Evolutionary conservation across 2,797 vertebrate species (phyloP).

Genomic region (Onychomys arenicola): DNA sequence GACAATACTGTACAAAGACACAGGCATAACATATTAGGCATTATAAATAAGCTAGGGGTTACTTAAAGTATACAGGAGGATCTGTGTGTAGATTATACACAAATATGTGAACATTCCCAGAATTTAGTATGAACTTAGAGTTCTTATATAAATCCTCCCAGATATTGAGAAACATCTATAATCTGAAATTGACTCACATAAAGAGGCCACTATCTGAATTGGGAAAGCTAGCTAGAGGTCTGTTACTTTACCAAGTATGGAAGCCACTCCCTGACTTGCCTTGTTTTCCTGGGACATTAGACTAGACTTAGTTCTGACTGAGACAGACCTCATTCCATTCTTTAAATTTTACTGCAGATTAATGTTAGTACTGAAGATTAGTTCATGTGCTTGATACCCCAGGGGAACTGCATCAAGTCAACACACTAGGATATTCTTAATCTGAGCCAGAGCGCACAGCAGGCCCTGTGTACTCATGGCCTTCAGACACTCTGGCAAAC

Average conservation of each 20-base stretch:
- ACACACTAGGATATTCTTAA: not conserved
- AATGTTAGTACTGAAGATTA: constrained; percentile 48
- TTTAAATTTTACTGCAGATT: constrained; percentile 52
- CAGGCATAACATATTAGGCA: not conserved
- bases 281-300: not conserved
- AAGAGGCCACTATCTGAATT: not conserved
- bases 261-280: not conserved
- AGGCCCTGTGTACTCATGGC: not conserved
- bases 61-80: not conserved
- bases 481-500: constrained; percentile 36
- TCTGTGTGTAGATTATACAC: not conserved
- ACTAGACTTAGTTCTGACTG: not conserved
- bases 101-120: not conserved
- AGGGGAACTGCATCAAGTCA: not conserved
- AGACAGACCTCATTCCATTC: not conserved
- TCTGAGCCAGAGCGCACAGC: not conserved
- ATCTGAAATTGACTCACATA: not conserved
- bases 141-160: not conserved
- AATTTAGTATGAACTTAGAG: not conserved
- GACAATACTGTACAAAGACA: not conserved
- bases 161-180: not conserved
- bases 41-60: not conserved
- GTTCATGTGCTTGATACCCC: not conserved
- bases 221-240: not conserved
- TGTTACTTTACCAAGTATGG: constrained; percentile 36